phyloP scores from a whole-genome alignment of 2,888 invertebrate genomes.

The Lingula anatina region DNA sequence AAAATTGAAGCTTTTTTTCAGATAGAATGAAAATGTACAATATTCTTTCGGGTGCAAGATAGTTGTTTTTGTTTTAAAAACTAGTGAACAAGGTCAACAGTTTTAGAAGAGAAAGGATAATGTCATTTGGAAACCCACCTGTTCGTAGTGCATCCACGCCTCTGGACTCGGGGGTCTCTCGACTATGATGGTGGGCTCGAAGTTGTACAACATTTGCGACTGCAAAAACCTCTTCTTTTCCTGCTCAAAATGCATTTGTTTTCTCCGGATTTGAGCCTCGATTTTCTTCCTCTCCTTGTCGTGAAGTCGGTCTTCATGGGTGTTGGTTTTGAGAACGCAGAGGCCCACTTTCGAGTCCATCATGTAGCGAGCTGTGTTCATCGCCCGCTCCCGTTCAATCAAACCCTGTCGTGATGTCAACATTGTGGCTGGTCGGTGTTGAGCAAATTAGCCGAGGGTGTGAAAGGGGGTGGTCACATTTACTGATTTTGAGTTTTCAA shows the following conservation, averaged over 20 bases:
- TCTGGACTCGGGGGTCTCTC: constrained; percentile 32
- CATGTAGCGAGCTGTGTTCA: not conserved
- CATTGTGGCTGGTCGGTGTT: too few relatives aligned
- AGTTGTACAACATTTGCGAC: constrained; percentile 23
- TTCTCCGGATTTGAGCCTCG: not conserved
- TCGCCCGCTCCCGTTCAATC: not conserved
- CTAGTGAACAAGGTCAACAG: too few relatives aligned
- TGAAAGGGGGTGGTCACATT: too few relatives aligned
- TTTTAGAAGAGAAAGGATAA: too few relatives aligned
- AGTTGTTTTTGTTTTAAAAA: too few relatives aligned
- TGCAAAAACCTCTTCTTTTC: constrained; percentile 26
- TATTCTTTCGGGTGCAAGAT: too few relatives aligned
- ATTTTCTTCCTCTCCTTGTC: not conserved
- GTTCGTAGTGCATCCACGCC: constrained; percentile 13
- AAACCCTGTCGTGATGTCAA: not conserved
- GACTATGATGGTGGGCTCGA: constrained; percentile 36
- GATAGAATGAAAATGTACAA: too few relatives aligned
- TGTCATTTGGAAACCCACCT: too few relatives aligned
- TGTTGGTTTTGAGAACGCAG: not conserved
- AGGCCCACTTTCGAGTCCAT: not conserved
- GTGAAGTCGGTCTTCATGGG: not conserved
- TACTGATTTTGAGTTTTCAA: too few relatives aligned
- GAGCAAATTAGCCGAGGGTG: too few relatives aligned
- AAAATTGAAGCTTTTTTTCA: too few relatives aligned
- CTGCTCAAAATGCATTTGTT: constrained; percentile 12